Base-by-base conservation (phyloP, 2,888 invertebrate genomes). In the Trachelus tabidus region DNA sequence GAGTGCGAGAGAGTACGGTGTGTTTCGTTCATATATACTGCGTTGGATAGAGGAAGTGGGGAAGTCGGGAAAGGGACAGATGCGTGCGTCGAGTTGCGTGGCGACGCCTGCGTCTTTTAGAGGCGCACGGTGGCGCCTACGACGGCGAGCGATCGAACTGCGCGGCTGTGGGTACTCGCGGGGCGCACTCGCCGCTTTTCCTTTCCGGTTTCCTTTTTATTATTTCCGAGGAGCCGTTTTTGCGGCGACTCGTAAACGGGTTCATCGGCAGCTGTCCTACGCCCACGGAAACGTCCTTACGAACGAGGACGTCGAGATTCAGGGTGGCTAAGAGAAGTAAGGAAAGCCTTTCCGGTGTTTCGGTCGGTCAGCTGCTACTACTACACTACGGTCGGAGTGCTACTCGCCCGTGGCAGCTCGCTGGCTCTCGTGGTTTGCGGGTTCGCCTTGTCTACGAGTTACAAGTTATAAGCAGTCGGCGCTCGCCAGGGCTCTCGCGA, bases 401-500 rank as follows among this genome's bases (percentile, higher is more conserved):
- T 68, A 73, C 73, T 77, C 74, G 73, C 68, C 68, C 35, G 78
- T 79, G 68, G 76, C 69, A 71, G 77, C 76, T 71, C 75, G 73
- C 79, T 79, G 79, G 73, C 73, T 79, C 80, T 33, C 71, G 71
- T 69, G 34, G 75, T 75, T 78, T 76, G 75, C 33, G 78, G 78
- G 68, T 76, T 76, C 78, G 78, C 78, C 78, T 79, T 79, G 75
- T 75, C 40, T 68, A 56, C 56, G 31, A 75, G 68, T 76, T 56
- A 34, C 68, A 12, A 73, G 81, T 78, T 79, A 73, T 77, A 76
- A 33, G 80, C 85, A 88, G 87, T 89, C 85, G 87, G 87, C 88
- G 84, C 83, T 87, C 81, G 87, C 85, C 87, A 85, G 88, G 84
- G 86, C 85, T 85, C 85, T 83, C 77, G 83, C 82, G 83, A 88